Conservation (phyloP, 1,140 invertebrate species). For the Globodera rostochiensis region DNA sequence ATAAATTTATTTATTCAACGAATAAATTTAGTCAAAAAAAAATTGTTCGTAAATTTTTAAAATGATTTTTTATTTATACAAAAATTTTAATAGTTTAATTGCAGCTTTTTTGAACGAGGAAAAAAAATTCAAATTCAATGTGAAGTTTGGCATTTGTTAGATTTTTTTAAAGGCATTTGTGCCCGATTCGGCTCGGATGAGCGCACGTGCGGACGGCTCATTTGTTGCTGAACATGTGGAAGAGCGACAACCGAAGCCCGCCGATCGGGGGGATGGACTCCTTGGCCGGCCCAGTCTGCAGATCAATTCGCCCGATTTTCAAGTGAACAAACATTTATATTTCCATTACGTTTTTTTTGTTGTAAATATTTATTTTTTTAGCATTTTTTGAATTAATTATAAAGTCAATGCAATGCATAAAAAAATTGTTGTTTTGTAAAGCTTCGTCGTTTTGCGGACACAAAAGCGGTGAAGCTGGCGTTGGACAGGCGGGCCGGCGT, state of each 20-base stretch:
- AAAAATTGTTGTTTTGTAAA: neutral
- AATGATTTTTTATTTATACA: too few relatives aligned
- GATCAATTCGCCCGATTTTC: slow-evolving; percentile 30
- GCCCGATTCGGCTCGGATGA: slow-evolving; percentile 3
- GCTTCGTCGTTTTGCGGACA: slow-evolving; percentile 23
- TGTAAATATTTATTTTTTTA: neutral
- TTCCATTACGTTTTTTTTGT: neutral
- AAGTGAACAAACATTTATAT: neutral
- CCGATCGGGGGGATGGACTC: neutral
- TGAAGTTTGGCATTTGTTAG: too few relatives aligned
- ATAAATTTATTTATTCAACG: neutral
- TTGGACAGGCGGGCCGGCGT: slow-evolving; percentile 4
- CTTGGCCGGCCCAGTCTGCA: slow-evolving; percentile 7
- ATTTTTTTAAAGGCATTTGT: slow-evolving; percentile 8
- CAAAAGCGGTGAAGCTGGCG: slow-evolving; percentile 18
- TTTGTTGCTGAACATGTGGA: slow-evolving; percentile 5
- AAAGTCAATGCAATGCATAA: neutral
- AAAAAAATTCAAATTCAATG: too few relatives aligned
- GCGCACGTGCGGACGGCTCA: slow-evolving; percentile 3
- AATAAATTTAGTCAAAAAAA: neutral
- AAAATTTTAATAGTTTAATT: too few relatives aligned
- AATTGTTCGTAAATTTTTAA: too few relatives aligned
- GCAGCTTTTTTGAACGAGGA: too few relatives aligned
- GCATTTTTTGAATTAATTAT: too few relatives aligned
- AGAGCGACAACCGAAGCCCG: neutral